phyloP scores from a whole-genome alignment of 2,113 vertebrate species.

The Hippopotamus amphibius region DNA sequence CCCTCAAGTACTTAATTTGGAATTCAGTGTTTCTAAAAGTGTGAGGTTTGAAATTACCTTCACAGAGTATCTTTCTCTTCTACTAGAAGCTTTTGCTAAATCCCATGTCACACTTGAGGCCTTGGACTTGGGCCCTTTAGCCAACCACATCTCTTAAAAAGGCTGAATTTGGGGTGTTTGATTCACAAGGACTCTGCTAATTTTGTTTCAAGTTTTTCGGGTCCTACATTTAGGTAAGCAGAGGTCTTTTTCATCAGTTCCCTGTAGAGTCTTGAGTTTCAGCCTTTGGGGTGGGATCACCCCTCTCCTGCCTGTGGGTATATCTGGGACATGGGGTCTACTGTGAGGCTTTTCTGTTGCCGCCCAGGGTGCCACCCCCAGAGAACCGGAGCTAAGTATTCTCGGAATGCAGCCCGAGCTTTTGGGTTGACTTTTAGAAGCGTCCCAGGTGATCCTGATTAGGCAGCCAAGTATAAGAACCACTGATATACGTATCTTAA shows the following conservation, averaged over 20 bases:
- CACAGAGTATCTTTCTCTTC: neutral
- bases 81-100: neutral
- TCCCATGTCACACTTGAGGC: neutral
- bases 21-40: neutral
- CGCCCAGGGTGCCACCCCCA: neutral
- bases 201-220: neutral
- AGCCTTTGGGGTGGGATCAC: no score
- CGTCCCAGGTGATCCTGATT: neutral
- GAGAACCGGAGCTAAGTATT: neutral
- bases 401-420: neutral
- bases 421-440: neutral
- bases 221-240: neutral
- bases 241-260: neutral
- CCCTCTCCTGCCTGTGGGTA: neutral
- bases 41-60: neutral
- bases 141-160: neutral
- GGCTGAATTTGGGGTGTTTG: neutral
- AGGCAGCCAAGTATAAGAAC: neutral
- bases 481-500: neutral
- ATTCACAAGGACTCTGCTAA: neutral
- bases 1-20: neutral
- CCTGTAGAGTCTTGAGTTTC: neutral
- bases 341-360: neutral
- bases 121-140: neutral
- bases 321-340: neutral